Percentiles rank a stretch among this genome's conserved stretches.
phyloP scores from a whole-genome alignment of 1,140 invertebrate species.

The Ips nitidus region DNA sequence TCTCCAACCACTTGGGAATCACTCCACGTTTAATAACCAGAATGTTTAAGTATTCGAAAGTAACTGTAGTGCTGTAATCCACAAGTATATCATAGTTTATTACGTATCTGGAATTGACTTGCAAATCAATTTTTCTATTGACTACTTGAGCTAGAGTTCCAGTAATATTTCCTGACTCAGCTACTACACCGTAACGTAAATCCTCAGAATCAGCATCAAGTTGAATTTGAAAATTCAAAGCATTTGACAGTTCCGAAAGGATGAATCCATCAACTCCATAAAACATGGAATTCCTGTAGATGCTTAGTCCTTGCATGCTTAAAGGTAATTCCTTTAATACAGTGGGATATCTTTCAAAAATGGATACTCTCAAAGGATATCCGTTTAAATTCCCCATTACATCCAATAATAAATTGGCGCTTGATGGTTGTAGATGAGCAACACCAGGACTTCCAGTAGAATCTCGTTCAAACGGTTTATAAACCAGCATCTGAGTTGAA shows the following conservation, averaged over 20 bases:
- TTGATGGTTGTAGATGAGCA: background rate
- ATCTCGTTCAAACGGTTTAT: constrained; percentile 23
- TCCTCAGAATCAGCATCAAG: background rate
- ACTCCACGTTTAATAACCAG: constrained; percentile 13
- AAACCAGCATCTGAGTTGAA: constrained; percentile 6
- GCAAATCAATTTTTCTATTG: constrained; percentile 17
- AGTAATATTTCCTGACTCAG: constrained; percentile 3
- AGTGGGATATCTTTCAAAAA: constrained; percentile 27
- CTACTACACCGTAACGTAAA: constrained; percentile 10
- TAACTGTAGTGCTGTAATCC: constrained; percentile 12
- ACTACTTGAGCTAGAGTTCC: constrained; percentile 10
- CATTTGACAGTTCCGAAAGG: constrained; percentile 10
- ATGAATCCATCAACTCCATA: constrained; percentile 27
- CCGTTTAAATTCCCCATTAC: constrained; percentile 13
- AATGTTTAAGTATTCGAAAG: constrained; percentile 24
- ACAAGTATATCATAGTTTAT: background rate
- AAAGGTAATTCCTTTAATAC: constrained; percentile 7
- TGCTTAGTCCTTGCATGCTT: background rate
- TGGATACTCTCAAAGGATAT: constrained; percentile 22
- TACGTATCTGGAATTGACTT: constrained; percentile 27
- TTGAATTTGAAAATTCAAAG: constrained; percentile 23
- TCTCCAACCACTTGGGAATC: constrained; percentile 27
- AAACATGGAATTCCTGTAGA: constrained; percentile 14
- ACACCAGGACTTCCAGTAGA: constrained; percentile 1
- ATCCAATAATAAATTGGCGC: constrained; percentile 4